A percentile compares a stretch with the other conserved stretches of the same genome.
Conservation (phyloP, 2,797 vertebrate genomes). For the Valencia hispanica region DNA sequence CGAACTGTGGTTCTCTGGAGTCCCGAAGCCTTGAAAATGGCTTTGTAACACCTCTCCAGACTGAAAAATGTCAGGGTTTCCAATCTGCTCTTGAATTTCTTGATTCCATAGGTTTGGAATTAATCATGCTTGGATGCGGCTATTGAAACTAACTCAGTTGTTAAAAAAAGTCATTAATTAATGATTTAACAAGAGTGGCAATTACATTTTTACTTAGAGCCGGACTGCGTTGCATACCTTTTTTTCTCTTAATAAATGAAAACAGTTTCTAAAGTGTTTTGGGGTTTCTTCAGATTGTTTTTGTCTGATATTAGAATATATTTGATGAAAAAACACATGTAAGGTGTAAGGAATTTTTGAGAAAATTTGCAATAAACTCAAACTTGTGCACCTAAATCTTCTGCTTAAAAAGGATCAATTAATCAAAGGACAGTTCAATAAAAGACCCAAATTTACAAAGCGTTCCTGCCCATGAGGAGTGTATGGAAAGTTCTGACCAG, state of each 20-base stretch:
- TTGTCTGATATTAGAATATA: background rate
- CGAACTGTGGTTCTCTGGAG: too few species aligned
- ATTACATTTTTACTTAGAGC: background rate
- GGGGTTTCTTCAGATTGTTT: background rate
- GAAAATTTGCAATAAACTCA: background rate
- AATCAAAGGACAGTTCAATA: background rate
- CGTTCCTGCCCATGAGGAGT: background rate
- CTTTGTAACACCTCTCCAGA: too few species aligned
- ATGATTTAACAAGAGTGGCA: background rate
- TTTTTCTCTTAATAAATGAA: background rate
- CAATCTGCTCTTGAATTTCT: too few species aligned
- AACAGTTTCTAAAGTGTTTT: background rate
- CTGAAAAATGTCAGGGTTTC: too few species aligned
- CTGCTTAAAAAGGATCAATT: background rate
- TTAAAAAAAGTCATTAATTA: background rate
- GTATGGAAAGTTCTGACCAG: background rate
- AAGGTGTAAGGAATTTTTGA: too few species aligned
- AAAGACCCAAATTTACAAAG: background rate
- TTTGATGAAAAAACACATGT: constrained; percentile 1
- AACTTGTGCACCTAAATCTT: background rate
- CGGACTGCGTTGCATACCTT: too few species aligned
- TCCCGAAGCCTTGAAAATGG: too few species aligned
- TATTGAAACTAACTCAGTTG: too few species aligned
- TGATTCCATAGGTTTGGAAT: too few species aligned
- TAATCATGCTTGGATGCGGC: too few species aligned